A percentile compares a stretch with the other conserved stretches of the same genome.
phyloP scores from a whole-genome alignment of 2,113 vertebrate genomes.

The Ceyx margarethae region DNA sequence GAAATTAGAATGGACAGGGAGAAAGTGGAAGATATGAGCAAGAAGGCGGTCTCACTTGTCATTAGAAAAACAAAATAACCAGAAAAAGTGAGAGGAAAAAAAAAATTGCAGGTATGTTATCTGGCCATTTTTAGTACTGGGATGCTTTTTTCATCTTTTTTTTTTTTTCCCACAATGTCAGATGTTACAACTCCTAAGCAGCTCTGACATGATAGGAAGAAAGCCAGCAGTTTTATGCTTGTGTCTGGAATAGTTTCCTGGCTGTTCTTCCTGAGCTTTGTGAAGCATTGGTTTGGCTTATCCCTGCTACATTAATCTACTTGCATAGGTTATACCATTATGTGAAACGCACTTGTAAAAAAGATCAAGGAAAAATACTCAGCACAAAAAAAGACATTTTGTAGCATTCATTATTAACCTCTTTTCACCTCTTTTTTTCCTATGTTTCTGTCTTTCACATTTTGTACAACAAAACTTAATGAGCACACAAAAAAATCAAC shows the following conservation, averaged over 20 bases:
- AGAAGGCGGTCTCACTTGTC: neutral
- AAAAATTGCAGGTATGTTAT: neutral
- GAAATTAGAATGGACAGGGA: neutral
- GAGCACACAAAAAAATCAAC: neutral
- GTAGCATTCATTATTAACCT: neutral
- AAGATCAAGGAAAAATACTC: neutral
- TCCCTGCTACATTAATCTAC: neutral
- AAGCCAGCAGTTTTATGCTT: neutral
- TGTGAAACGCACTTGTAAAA: neutral
- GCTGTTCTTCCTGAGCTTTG: neutral
- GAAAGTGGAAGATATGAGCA: neutral
- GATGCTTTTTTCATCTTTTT: fast-evolving
- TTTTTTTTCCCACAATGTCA: neutral
- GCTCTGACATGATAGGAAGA: neutral
- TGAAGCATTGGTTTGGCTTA: neutral
- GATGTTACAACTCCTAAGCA: neutral
- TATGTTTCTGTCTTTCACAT: neutral
- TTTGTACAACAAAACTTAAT: neutral
- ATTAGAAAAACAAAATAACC: neutral
- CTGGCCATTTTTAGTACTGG: neutral
- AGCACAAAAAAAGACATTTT: neutral
- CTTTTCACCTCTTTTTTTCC: neutral
- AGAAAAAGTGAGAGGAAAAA: neutral
- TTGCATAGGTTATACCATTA: neutral
- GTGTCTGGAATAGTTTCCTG: neutral